These are phyloP conservation scores for Xestia xanthographa DNA, from an alignment of 2,888 invertebrate genomes.

Conservation along the genomic window DNA sequence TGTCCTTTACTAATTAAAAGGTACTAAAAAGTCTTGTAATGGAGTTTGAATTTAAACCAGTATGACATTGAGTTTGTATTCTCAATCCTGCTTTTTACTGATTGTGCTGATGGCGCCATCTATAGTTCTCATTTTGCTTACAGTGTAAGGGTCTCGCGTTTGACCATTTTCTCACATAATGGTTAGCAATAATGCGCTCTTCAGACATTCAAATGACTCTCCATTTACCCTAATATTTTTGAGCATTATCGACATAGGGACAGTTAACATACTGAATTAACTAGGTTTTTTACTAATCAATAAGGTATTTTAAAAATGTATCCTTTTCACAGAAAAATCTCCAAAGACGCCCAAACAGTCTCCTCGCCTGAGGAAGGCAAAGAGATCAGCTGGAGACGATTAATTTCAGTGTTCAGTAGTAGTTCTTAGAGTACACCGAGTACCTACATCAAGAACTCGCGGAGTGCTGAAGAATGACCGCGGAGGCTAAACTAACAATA, in stretches of 20 bases:
- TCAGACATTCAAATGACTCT: not conserved
- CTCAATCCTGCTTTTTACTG: not conserved
- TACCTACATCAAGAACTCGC: constrained; percentile 40
- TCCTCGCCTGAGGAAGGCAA: constrained; percentile 94
- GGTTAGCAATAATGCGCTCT: not conserved
- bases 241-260: not conserved
- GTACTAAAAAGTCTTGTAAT: not conserved
- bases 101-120: not conserved
- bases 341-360: constrained; percentile 92
- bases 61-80: not conserved
- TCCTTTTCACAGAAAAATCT: constrained; percentile 92
- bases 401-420: constrained; percentile 76
- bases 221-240: not conserved
- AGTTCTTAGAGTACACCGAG: constrained; percentile 63
- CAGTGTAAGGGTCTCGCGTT: not conserved
- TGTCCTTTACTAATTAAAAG: not conserved
- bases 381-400: constrained; percentile 93
- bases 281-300: not conserved
- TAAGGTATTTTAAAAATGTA: constrained; percentile 10
- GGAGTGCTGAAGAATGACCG: constrained; percentile 67
- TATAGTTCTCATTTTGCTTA: not conserved
- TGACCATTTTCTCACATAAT: not conserved
- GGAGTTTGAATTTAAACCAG: not conserved
- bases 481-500: constrained; percentile 80
- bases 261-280: not conserved